Conservation (phyloP, 1,140 invertebrate species). For the Aradophagus sp. region DNA sequence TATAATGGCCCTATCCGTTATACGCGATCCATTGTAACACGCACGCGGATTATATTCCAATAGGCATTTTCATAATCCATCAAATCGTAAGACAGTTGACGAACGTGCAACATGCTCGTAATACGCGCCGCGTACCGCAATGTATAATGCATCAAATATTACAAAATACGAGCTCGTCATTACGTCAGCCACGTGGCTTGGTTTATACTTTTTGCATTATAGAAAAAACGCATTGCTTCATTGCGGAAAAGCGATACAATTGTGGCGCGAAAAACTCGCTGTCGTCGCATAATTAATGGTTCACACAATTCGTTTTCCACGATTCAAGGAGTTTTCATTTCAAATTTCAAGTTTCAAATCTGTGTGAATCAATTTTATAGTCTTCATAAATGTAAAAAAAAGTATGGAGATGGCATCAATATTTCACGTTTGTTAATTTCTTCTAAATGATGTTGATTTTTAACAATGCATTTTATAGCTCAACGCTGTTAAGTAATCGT, state of each 20-base stretch:
- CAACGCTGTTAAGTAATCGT: too few species aligned
- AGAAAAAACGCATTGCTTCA: constrained; percentile 36
- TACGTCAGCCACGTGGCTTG: constrained; percentile 30
- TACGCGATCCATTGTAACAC: constrained; percentile 17
- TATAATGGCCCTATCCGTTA: constrained; percentile 21
- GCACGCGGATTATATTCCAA: constrained; percentile 38
- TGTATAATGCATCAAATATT: constrained; percentile 53
- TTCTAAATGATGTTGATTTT: too few species aligned
- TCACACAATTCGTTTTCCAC: too few species aligned
- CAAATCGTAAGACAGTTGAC: constrained; percentile 46
- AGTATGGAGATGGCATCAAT: too few species aligned
- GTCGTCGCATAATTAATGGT: too few species aligned
- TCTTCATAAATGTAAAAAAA: too few species aligned
- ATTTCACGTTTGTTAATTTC: too few species aligned
- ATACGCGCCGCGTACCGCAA: constrained; percentile 26
- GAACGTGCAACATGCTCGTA: constrained; percentile 38
- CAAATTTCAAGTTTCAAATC: too few species aligned
- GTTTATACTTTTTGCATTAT: constrained; percentile 21
- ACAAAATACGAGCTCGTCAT: constrained; percentile 28
- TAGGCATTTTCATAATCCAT: constrained; percentile 49
- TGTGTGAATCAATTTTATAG: too few species aligned
- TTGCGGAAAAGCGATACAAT: constrained; percentile 1
- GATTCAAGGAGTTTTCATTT: too few species aligned
- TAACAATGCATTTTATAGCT: too few species aligned
- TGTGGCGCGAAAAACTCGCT: too few species aligned